Evolutionary conservation across 2,888 invertebrate genomes (phyloP).

Genomic region (Leptinotarsa peninsularis): DNA sequence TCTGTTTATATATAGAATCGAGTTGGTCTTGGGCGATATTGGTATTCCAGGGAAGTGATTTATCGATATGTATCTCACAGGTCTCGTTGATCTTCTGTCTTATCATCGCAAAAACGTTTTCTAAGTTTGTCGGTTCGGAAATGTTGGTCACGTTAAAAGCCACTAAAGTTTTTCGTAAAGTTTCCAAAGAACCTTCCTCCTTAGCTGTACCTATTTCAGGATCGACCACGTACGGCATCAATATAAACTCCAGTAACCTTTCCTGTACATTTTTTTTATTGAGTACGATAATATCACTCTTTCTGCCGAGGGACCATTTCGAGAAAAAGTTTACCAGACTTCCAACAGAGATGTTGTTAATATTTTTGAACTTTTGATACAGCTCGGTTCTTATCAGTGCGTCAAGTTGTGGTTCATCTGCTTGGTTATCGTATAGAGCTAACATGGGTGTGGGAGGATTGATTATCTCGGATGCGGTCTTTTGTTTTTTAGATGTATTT

Average conservation of each 20-base stretch:
- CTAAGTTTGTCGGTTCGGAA: background rate
- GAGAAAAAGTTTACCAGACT: conserved; percentile 23
- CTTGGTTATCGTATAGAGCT: conserved; percentile 21
- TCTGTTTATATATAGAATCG: background rate
- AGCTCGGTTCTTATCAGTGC: conserved; percentile 23
- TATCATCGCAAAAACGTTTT: conserved; percentile 22
- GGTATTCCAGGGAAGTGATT: background rate
- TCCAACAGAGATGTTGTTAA: conserved; percentile 19
- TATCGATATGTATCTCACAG: conserved; percentile 11
- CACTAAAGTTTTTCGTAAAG: conserved; percentile 24
- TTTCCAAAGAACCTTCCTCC: background rate
- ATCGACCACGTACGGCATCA: conserved; percentile 22
- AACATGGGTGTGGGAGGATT: conserved; percentile 6
- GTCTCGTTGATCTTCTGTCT: background rate
- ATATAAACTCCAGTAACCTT: conserved; percentile 23
- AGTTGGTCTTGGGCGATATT: conserved; percentile 15
- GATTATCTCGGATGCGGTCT: background rate
- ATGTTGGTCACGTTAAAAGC: conserved; percentile 28
- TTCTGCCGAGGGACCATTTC: conserved; percentile 27
- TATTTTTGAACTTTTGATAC: conserved; percentile 12
- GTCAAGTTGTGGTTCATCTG: conserved; percentile 15
- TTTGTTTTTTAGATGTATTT: conserved; percentile 11
- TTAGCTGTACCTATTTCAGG: background rate
- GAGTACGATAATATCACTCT: conserved; percentile 13
- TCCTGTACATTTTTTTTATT: conserved; percentile 21